Evolutionary conservation across 2,797 vertebrate genomes (phyloP).

Genomic region (Chiloscyllium punctatum): DNA sequence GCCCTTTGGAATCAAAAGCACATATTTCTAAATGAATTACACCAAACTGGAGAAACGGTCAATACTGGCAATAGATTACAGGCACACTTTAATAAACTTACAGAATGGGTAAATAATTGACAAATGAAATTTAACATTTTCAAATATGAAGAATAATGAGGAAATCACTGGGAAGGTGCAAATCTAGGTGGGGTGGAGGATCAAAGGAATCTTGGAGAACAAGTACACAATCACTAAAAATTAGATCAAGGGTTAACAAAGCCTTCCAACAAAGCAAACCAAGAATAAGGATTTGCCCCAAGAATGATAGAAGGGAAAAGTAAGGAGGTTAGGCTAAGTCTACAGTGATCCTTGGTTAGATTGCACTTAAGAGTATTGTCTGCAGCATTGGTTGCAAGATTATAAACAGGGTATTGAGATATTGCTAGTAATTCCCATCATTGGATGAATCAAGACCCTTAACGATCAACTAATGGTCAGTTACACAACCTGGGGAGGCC

Average conservation of each 20-base stretch:
- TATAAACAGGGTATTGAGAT: not conserved
- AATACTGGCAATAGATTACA: not conserved
- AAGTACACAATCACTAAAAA: not conserved
- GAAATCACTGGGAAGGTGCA: not conserved
- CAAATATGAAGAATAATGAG: not conserved
- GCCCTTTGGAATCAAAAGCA: not conserved
- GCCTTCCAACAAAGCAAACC: not conserved
- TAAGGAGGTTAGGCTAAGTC: not conserved
- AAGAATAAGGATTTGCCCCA: not conserved
- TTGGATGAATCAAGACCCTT: too few relatives aligned
- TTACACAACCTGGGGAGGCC: too few relatives aligned
- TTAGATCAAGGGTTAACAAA: not conserved
- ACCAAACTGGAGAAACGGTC: not conserved
- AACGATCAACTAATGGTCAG: too few relatives aligned
- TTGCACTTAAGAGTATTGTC: not conserved
- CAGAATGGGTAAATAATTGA: not conserved
- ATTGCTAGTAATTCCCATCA: not conserved
- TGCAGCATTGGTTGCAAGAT: not conserved
- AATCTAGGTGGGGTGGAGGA: not conserved
- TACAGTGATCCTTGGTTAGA: not conserved
- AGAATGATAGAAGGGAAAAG: not conserved
- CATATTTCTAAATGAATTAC: not conserved
- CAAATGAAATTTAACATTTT: not conserved
- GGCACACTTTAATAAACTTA: not conserved
- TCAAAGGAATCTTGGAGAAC: not conserved